Conservation (phyloP, 1,140 invertebrate species). For the Ooceraea biroi region DNA sequence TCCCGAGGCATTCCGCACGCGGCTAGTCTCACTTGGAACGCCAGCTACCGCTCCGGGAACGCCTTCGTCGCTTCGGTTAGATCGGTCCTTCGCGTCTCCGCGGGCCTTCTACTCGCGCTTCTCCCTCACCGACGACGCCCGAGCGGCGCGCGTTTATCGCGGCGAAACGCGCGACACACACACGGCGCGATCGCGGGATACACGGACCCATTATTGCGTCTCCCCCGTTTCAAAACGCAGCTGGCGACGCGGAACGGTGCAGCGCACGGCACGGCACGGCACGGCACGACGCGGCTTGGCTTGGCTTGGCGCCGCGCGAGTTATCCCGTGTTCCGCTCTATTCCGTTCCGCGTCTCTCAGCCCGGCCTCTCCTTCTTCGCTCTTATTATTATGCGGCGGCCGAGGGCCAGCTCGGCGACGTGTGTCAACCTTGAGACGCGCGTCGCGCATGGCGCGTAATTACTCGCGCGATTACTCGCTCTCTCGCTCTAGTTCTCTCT, state of each 20-base stretch:
- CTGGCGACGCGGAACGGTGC: background rate
- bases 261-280: too few species aligned
- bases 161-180: background rate
- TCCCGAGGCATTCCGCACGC: too few species aligned
- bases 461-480: slow-evolving; percentile 4
- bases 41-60: too few species aligned
- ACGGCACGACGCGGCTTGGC: background rate
- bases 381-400: slow-evolving; percentile 13
- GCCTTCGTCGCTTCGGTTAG: too few species aligned
- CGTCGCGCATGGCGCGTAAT: slow-evolving; percentile 10
- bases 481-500: background rate
- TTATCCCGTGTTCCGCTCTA: background rate
- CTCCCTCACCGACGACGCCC: background rate
- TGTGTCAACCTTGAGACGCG: slow-evolving; percentile 43
- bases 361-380: background rate
- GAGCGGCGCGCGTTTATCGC: background rate
- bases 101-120: too few species aligned
- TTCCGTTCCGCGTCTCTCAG: background rate
- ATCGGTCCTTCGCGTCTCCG: too few species aligned
- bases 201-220: background rate
- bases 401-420: slow-evolving; percentile 3
- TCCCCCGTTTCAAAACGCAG: background rate
- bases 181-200: background rate
- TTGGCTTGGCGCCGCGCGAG: background rate
- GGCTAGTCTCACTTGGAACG: too few species aligned